Evolutionary conservation across 2,888 invertebrate genomes (phyloP), one percentile per base, ranked within the genome.

Genomic region (Protophormia terraenovae): DNA sequence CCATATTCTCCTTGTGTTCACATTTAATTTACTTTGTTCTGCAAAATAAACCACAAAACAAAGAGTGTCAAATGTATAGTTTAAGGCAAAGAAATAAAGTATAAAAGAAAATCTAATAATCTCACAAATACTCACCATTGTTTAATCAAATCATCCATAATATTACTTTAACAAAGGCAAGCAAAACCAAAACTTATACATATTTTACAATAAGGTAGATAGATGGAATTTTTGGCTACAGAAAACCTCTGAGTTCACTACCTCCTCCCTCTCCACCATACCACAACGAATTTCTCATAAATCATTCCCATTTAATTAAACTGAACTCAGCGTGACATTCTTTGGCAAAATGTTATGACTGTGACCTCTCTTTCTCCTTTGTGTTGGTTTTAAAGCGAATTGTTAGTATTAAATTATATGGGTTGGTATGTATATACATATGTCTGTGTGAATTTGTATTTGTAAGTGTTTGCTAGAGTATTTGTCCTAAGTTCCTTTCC

Each of bases 221-320:
- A 1, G 12, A 10, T 38, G 14, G 6, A 10, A 35, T 35, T 4
- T 41, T 41, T 41, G 41, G 14, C 41, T 41, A 12, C 4, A 41
- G 35, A n/a, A n/a, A n/a, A 10, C 35, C 35, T 35, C 12, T 35
- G 35, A 12, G n/a, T 47, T 22, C 12, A 50, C 22, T 50, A 50
- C 5, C 38, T n/a, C n/a, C n/a, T n/a, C n/a, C 58, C 69, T 78
- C 62, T 75, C n/a, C 45, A 41, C 32, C 32, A 41, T 53, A 72
- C 73, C 76, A 64, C 60, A 79, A 58, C 41, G 76, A 81, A 67
- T 67, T 62, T 75, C 80, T 62, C 86, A 86, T 88, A 87, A 88
- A 88, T 88, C 86, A 88, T 88, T 86, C 75, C 83, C 76, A 83
- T 88, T 88, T 88, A 88, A 88, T 88, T 88, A 88, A 88, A 88